A percentile compares a stretch with the other conserved stretches of the same genome.
Conservation (phyloP, 2,797 vertebrate genomes). For the Anas georgica region DNA sequence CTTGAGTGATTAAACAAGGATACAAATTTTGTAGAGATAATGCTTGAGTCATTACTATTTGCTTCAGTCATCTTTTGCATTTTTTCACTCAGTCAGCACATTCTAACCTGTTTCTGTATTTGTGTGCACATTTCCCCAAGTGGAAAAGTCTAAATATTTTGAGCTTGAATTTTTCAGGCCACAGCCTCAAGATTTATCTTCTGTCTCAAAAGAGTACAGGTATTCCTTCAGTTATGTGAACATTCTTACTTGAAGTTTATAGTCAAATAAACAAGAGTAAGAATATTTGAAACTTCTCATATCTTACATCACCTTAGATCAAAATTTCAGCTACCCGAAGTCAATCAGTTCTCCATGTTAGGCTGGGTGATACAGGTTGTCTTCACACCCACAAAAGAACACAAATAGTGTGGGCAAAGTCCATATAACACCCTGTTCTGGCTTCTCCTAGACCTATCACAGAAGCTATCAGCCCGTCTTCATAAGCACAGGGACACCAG, state of each 20-base stretch:
- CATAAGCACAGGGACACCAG: not conserved
- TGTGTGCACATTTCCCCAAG: not conserved
- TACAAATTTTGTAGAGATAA: not conserved
- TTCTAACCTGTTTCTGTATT: not conserved
- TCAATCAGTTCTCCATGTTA: not conserved
- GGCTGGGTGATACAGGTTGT: not conserved
- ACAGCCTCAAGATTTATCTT: not conserved
- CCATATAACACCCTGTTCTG: not conserved
- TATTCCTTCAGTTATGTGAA: not conserved
- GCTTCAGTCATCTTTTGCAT: not conserved
- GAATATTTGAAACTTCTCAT: not conserved
- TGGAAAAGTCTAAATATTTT: not conserved
- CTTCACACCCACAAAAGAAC: not conserved
- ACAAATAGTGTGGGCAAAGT: not conserved
- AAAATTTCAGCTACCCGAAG: not conserved
- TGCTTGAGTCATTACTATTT: not conserved
- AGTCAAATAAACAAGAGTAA: not conserved
- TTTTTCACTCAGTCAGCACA: not conserved
- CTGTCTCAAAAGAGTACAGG: not conserved
- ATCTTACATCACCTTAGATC: not conserved
- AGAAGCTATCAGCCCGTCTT: not conserved
- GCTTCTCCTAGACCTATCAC: not conserved
- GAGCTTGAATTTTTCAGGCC: not conserved
- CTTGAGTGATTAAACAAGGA: not conserved
- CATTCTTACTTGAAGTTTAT: not conserved